Percentiles rank a stretch among this genome's conserved stretches.
phyloP scores from a whole-genome alignment of 1,140 invertebrate species.

The Calephelis virginiensis region DNA sequence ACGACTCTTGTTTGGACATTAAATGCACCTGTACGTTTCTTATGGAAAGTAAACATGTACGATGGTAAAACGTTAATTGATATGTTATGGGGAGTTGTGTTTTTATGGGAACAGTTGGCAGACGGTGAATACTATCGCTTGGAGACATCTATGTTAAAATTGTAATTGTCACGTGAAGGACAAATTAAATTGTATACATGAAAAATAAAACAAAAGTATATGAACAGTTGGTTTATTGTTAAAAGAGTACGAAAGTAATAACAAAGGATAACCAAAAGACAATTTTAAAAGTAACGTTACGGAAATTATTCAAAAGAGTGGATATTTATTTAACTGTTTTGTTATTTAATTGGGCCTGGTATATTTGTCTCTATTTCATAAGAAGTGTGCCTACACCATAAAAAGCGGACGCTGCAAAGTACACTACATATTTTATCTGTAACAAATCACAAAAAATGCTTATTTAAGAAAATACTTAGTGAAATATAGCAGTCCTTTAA shows the following conservation, averaged over 20 bases:
- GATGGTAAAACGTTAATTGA: conserved; percentile 4
- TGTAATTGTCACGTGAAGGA: conserved; percentile 8
- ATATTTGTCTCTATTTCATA: too few species aligned
- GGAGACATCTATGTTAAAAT: conserved; percentile 10
- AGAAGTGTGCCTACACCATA: too few species aligned
- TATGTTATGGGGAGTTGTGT: conserved; percentile 4
- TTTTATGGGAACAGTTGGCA: conserved; percentile 11
- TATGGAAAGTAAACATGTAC: conserved; percentile 9
- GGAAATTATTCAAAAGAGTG: too few species aligned
- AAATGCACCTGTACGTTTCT: conserved; percentile 6
- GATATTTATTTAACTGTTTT: too few species aligned
- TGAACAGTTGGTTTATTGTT: conserved; percentile 5
- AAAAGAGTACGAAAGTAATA: neutral
- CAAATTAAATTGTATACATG: conserved; percentile 4
- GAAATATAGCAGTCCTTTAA: too few species aligned
- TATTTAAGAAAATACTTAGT: too few species aligned
- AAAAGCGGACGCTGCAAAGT: too few species aligned
- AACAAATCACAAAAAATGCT: too few species aligned
- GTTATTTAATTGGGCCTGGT: too few species aligned
- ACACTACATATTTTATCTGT: too few species aligned
- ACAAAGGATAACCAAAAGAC: neutral
- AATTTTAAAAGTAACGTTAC: too few species aligned
- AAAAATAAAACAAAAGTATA: conserved; percentile 7
- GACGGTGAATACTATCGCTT: conserved; percentile 4
- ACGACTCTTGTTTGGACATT: conserved; percentile 14